Conservation (phyloP, 2,797 vertebrate genomes). For the Tenualosa ilisha region DNA sequence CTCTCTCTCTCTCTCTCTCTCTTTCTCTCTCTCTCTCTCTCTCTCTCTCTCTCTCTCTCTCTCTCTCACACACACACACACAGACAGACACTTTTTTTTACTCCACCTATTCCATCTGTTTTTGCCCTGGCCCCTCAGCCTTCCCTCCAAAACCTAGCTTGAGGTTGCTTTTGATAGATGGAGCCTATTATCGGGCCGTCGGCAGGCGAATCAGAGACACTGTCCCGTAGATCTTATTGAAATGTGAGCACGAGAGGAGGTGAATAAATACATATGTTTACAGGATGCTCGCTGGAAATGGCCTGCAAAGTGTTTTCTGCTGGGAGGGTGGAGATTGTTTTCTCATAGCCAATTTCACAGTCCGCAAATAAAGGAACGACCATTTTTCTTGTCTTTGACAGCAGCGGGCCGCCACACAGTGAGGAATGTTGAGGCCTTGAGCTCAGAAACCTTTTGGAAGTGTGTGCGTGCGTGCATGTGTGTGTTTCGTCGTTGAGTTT, state of each 20-base stretch:
- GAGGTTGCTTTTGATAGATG: conserved; percentile 53
- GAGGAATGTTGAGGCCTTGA: conserved; percentile 32
- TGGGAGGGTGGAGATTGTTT: conserved; percentile 34
- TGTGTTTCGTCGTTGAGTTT: neutral
- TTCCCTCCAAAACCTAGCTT: conserved; percentile 42
- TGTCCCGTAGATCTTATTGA: conserved; percentile 50
- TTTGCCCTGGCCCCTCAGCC: conserved; percentile 15
- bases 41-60: neutral
- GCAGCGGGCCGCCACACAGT: conserved; percentile 28
- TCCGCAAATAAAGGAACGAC: conserved; percentile 47
- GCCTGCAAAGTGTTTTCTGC: conserved; percentile 36
- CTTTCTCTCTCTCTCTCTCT: neutral
- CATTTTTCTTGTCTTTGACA: conserved; percentile 51
- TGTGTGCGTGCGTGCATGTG: neutral
- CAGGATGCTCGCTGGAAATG: conserved; percentile 40
- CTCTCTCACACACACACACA: neutral
- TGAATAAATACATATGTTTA: conserved; percentile 57
- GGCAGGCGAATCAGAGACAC: conserved; percentile 52
- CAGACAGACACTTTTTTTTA: conserved; percentile 35
- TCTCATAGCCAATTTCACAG: conserved; percentile 51
- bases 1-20: neutral
- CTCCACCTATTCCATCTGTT: conserved; percentile 40
- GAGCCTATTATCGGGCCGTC: conserved; percentile 53
- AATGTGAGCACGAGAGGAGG: conserved; percentile 41
- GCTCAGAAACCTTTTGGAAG: neutral